Evolutionary conservation across 2,888 invertebrate species (phyloP).

Genomic region (Macrosiphum euphorbiae): DNA sequence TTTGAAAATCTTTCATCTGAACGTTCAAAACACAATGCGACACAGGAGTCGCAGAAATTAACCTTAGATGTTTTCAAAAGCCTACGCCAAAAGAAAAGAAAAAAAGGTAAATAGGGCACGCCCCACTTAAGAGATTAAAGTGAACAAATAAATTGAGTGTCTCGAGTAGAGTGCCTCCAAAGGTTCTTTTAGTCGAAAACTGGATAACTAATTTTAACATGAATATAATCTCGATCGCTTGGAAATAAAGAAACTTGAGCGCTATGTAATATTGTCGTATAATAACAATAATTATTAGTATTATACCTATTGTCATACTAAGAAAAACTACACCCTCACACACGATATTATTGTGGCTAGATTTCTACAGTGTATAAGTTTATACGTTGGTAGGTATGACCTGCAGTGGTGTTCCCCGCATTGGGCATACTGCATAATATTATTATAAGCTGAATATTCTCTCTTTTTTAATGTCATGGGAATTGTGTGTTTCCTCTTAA

Average conservation of each 20-base stretch:
- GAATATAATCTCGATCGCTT: not conserved
- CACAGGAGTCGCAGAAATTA: not conserved
- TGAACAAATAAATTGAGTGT: slow-evolving; percentile 29
- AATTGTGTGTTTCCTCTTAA: no score
- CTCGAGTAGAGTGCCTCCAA: not conserved
- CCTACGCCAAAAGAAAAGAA: not conserved
- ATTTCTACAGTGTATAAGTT: not conserved
- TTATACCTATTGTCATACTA: not conserved
- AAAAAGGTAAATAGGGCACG: slow-evolving; percentile 26
- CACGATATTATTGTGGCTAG: not conserved
- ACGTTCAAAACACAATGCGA: slow-evolving; percentile 16
- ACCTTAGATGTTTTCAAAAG: not conserved
- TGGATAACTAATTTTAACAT: not conserved
- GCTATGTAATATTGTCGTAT: not conserved
- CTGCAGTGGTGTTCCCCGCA: no score
- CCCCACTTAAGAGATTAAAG: slow-evolving; percentile 38
- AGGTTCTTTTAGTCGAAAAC: slow-evolving; percentile 26
- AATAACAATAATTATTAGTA: not conserved
- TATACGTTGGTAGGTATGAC: no score
- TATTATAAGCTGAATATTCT: no score
- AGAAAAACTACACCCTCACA: not conserved
- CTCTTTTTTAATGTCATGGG: no score
- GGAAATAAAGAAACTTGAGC: not conserved
- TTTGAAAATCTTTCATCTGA: not conserved
- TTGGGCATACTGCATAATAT: no score